Base-by-base conservation (phyloP, 2,888 invertebrate species). In the Eledona agricola region DNA sequence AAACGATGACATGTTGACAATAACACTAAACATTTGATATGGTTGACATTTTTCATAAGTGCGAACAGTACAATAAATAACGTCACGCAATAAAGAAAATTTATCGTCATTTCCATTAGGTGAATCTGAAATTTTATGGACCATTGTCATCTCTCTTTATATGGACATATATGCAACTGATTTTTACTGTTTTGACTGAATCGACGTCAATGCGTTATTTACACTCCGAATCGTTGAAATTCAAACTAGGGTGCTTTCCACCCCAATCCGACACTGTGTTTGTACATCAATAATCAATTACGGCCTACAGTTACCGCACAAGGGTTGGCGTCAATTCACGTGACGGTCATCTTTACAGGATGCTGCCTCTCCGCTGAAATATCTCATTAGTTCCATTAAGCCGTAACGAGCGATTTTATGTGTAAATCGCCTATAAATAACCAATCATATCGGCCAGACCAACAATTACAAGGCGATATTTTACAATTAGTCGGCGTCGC, bases 381-480 rank as follows among this genome's bases (percentile, higher is more conserved):
- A 32, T 38, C 38, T 49, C 38, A 49, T 49, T 49, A 49, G 32
- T 49, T 38, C 28, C 31, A 49, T 49, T 49, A 49, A 37, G 40
- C 43, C 15, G 32, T 43, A 49, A 49, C 40, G 19, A 31, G 40
- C 40, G 22, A 23, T 38, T 38, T 38, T 25, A 28, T 49, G 38
- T 38, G 34, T 12, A 49, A 49, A 49, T 49, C 22, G 38, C 28
- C 38, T 20, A 49, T 49, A 49, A 49, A 49, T 49, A 49, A 49
- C 40, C 22, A 32, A 49, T 38, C 32, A 38, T 26, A 49, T 31
- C 29, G 22, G 11, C 40, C 29, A 50, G 32, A 32, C 15, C 31
- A 46, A 58, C 58, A 55, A 62, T 60, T 57, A 55, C 51, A 28
- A 37, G 50, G 58, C 54, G 35, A 62, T 62, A 60, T 58, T 59